These are phyloP conservation scores for Pardosa pseudoannulata DNA, from an alignment of 2,888 invertebrate species.

Conservation along the genomic window DNA sequence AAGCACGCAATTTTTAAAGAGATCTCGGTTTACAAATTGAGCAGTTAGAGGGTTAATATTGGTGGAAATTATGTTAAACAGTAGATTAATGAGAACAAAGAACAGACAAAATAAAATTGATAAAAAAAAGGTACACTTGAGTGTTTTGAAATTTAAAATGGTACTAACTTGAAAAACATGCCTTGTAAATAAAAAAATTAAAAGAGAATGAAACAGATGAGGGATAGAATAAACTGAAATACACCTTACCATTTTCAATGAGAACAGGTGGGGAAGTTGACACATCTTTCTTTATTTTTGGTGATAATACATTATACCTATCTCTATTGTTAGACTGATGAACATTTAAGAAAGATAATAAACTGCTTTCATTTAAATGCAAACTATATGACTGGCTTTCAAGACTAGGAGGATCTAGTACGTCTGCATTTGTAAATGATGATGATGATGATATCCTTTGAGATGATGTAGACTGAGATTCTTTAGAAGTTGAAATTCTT, in stretches of 20 bases:
- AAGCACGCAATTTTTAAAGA: too few species aligned
- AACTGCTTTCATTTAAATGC: slow-evolving; percentile 62
- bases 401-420: slow-evolving; percentile 53
- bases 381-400: slow-evolving; percentile 67
- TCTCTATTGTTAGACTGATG: slow-evolving; percentile 35
- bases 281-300: slow-evolving; percentile 50
- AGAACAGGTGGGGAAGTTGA: slow-evolving; percentile 44
- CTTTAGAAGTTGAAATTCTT: slow-evolving; percentile 25
- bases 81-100: too few species aligned
- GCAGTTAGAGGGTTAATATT: too few species aligned
- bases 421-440: slow-evolving; percentile 28
- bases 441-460: slow-evolving; percentile 17
- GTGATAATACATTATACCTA: slow-evolving; percentile 18
- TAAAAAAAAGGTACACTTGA: too few species aligned
- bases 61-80: too few species aligned
- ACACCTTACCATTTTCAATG: slow-evolving; percentile 52
- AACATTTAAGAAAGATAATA: slow-evolving; percentile 63
- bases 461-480: slow-evolving; percentile 27
- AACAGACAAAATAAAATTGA: too few species aligned
- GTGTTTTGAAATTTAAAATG: too few species aligned
- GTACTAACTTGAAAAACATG: too few species aligned
- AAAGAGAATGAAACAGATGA: too few species aligned
- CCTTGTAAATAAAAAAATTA: too few species aligned
- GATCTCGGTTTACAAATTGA: too few species aligned
- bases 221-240: too few species aligned